Base-by-base conservation (phyloP, 1,140 invertebrate species). In the Drosophila neocordata region DNA sequence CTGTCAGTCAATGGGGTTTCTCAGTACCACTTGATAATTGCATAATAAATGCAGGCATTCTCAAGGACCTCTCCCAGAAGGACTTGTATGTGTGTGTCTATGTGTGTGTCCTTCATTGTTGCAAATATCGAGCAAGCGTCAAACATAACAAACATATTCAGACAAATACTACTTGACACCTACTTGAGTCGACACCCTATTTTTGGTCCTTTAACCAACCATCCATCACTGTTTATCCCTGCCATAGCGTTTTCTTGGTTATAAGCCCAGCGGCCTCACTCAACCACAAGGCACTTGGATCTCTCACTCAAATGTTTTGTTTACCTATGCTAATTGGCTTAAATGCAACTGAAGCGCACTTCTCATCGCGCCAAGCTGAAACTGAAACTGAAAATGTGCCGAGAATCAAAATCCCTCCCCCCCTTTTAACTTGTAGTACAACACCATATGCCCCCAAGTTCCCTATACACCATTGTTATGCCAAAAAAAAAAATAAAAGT, bases 311-410 rank as follows among this genome's bases (percentile, higher is more conserved):
- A 83, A 88, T 88, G 83, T 88, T 88, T 87, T 88, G 83, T 88
- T 88, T 88, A 88, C 83, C 83, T 88, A 88, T 88, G 83, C 83
- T 88, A 88, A 88, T 88, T 88, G 83, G 83, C 84, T 88, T 88
- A 83, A 88, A 88, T 88, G 83, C 83, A 88, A 88, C 83, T 88
- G 79, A 73, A 88, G 83, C 83, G 83, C 82, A 83, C 82, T 87
- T 87, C 71, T 80, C 71, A 67, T 71, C 82, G 78, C 82, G 64
- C 78, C 72, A 71, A 82, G 63, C 68, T 74, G 67, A 81, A 87
- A 74, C 73, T 72, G 73, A 83, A 79, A 64, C 71, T 62, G 65
- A 63, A 68, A 74, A 62, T 64, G 27, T 75, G 37, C 22, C 60
- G 24, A 20, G 27, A 31, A 31, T 31, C 27, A 31, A 31, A 31